phyloP scores from a whole-genome alignment of 2,888 invertebrate genomes.

The Hirtodrosophila cameraria region DNA sequence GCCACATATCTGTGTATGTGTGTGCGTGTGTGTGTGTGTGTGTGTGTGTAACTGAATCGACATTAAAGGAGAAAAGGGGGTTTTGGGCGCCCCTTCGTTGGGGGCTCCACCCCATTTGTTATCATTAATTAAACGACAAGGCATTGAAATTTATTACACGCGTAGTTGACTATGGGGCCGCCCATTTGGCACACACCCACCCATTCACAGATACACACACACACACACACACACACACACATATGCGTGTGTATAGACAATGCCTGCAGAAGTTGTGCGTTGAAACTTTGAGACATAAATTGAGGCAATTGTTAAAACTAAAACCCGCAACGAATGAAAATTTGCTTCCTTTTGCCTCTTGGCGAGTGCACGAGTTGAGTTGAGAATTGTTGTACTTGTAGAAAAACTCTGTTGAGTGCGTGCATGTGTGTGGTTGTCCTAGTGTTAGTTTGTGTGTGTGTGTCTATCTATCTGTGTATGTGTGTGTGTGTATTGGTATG shows the following conservation, averaged over 20 bases:
- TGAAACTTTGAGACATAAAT: conserved; percentile 76
- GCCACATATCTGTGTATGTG: conserved; percentile 28
- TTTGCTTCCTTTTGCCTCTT: conserved; percentile 61
- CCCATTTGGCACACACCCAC: conserved; percentile 16
- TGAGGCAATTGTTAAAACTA: conserved; percentile 81
- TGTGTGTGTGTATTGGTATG: conserved; percentile 54
- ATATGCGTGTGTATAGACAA: conserved; percentile 36
- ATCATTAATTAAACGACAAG: conserved; percentile 80
- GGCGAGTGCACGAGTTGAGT: conserved; percentile 61
- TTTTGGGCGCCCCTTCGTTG: conserved; percentile 15
- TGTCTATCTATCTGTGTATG: not conserved
- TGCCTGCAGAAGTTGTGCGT: conserved; percentile 61
- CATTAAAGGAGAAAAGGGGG: conserved; percentile 10
- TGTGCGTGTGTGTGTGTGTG: not conserved
- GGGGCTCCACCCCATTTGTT: conserved; percentile 68
- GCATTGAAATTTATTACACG: conserved; percentile 80
- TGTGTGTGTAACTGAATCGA: conserved; percentile 22
- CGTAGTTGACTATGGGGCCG: conserved; percentile 61
- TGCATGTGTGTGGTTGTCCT: conserved; percentile 15
- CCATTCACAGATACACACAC: no score
- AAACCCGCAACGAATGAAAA: conserved; percentile 77
- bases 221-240: not conserved
- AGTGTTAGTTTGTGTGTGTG: conserved; percentile 9
- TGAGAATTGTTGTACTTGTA: conserved; percentile 68
- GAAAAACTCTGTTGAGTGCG: conserved; percentile 40